phyloP scores from a whole-genome alignment of 2,113 vertebrate genomes.

The Buteo buteo region DNA sequence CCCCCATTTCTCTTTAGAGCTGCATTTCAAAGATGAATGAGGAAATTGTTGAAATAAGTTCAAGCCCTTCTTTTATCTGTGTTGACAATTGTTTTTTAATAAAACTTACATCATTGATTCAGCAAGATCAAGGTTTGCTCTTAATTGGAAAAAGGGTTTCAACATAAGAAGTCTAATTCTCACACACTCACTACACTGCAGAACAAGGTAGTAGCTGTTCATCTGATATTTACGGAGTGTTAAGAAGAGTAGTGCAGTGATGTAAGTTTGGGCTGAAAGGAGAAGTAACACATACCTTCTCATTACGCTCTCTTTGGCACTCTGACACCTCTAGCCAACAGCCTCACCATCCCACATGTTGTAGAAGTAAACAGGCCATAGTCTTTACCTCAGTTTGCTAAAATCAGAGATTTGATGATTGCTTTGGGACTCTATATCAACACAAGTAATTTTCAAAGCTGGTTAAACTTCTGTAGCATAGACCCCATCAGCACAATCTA shows the following conservation, averaged over 20 bases:
- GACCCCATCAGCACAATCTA: background rate
- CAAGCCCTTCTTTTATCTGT: background rate
- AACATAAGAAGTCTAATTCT: background rate
- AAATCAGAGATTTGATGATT: background rate
- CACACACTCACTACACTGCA: background rate
- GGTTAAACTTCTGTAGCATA: background rate
- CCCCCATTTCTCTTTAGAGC: background rate
- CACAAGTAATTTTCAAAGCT: background rate
- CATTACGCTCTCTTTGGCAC: background rate
- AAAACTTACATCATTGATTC: background rate
- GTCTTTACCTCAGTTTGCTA: background rate
- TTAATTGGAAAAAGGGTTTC: background rate
- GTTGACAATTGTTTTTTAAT: background rate
- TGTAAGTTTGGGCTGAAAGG: background rate
- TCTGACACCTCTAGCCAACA: background rate
- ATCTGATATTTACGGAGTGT: background rate
- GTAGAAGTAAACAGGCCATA: background rate
- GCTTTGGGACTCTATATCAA: background rate
- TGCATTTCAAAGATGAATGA: background rate
- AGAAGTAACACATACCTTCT: background rate
- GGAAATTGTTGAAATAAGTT: background rate
- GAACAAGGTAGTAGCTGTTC: background rate
- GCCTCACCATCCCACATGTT: background rate
- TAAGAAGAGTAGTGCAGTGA: background rate
- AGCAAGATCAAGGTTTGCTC: background rate